phyloP scores from a whole-genome alignment of 1,140 invertebrate species.

The Holcopasites calliopsidis region DNA sequence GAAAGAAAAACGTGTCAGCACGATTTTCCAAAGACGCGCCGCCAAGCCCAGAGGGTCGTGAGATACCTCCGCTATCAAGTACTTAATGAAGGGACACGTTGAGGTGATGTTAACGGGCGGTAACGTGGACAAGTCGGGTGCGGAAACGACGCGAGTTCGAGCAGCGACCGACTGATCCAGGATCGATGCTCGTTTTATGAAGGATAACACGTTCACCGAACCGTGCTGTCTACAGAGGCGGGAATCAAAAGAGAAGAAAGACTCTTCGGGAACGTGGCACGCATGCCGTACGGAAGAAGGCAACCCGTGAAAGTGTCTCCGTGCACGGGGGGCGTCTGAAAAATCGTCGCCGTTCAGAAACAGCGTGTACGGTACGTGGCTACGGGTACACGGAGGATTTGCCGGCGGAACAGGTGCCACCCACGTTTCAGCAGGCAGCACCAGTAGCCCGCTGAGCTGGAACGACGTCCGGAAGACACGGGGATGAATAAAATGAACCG shows the following conservation, averaged over 20 bases:
- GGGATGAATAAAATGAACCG: slow-evolving; percentile 2
- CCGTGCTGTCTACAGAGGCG: no score
- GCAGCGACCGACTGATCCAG: no score
- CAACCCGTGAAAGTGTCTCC: slow-evolving; percentile 48
- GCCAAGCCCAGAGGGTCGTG: no score
- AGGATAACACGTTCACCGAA: no score
- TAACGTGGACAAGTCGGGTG: no score
- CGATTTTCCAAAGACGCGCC: not conserved
- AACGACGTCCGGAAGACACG: not conserved
- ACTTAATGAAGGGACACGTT: no score
- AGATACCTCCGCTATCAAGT: no score
- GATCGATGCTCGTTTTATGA: no score
- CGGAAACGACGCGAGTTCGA: no score
- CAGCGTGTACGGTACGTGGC: slow-evolving; percentile 12
- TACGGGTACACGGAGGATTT: slow-evolving; percentile 1
- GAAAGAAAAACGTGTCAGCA: not conserved
- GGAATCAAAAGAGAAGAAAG: not conserved
- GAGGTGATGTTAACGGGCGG: no score
- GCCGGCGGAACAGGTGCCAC: slow-evolving; percentile 53
- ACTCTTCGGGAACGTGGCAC: slow-evolving; percentile 14
- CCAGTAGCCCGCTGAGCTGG: slow-evolving; percentile 3
- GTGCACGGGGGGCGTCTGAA: not conserved
- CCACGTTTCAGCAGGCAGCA: slow-evolving; percentile 22
- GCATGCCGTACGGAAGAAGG: slow-evolving; percentile 24
- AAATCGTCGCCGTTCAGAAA: not conserved